Evolutionary conservation across 2,113 vertebrate species (phyloP).

Genomic region (Bubo blakistoni): DNA sequence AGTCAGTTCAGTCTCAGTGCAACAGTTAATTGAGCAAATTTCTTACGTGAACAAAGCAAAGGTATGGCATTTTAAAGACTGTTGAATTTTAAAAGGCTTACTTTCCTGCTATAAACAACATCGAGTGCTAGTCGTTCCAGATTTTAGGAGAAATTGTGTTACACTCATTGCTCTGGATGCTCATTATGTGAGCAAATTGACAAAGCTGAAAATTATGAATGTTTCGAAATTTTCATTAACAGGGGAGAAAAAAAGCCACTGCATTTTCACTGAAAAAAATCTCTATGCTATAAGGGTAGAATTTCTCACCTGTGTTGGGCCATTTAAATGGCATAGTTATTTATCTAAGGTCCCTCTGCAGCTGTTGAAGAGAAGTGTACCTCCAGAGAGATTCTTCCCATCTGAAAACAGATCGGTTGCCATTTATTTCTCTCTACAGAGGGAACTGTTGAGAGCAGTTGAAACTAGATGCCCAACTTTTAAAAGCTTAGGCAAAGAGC

Average conservation of each 20-base stretch:
- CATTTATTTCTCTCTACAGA: not conserved
- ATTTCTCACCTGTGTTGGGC: not conserved
- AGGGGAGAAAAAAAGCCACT: not conserved
- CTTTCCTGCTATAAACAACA: not conserved
- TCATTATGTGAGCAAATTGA: not conserved
- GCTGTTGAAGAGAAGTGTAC: not conserved
- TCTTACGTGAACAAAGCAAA: conserved; percentile 83
- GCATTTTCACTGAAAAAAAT: not conserved
- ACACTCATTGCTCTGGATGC: not conserved
- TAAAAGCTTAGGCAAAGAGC: not conserved
- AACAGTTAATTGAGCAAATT: conserved; percentile 85
- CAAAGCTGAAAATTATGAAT: not conserved
- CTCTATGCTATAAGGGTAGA: rapidly evolving
- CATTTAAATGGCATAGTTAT: not conserved
- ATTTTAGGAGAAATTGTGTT: not conserved
- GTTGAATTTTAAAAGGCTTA: not conserved
- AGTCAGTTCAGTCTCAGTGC: conserved; percentile 72
- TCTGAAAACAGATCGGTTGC: not conserved
- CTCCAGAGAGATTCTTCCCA: not conserved
- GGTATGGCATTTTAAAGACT: conserved; percentile 68
- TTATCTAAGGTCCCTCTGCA: not conserved
- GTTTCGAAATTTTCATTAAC: not conserved
- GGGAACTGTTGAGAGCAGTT: not conserved
- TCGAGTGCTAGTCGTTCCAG: not conserved
- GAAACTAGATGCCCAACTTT: not conserved